phyloP scores from a whole-genome alignment of 2,113 vertebrate species.

The Nannospalax galili region DNA sequence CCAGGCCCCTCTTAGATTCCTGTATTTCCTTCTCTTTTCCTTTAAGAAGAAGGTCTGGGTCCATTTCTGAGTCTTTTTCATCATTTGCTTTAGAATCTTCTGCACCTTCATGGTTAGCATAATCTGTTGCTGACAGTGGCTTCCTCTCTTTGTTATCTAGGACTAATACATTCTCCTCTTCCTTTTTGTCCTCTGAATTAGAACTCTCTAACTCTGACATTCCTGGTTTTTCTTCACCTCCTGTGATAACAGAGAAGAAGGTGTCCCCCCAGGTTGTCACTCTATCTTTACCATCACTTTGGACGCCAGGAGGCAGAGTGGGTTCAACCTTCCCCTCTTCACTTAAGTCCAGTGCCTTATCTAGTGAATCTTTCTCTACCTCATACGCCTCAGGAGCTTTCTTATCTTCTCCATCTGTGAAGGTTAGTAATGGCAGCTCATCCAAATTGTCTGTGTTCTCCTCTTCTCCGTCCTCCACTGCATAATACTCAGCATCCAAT shows the following conservation, averaged over 20 bases:
- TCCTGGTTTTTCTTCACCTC: slow-evolving; percentile 68
- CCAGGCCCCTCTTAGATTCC: slow-evolving; percentile 21
- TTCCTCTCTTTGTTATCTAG: slow-evolving; percentile 68
- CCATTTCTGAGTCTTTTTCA: slow-evolving; percentile 44
- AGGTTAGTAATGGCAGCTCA: slow-evolving; percentile 85
- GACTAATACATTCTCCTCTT: slow-evolving; percentile 56
- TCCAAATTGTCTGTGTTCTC: slow-evolving; percentile 72
- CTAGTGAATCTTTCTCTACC: slow-evolving; percentile 35
- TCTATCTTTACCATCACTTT: slow-evolving; percentile 68
- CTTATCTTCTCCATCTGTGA: slow-evolving; percentile 66
- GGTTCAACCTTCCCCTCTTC: slow-evolving; percentile 36
- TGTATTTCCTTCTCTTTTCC: slow-evolving; percentile 22
- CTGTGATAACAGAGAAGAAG: slow-evolving; percentile 84
- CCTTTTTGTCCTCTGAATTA: slow-evolving; percentile 78
- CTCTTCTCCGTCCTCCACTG: slow-evolving; percentile 70
- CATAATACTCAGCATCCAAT: slow-evolving; percentile 61
- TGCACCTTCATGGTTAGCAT: slow-evolving; percentile 1
- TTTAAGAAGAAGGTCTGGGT: neutral
- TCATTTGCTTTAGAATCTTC: neutral
- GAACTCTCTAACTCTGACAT: slow-evolving; percentile 72
- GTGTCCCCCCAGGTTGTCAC: slow-evolving; percentile 82
- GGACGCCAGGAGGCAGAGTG: slow-evolving; percentile 52
- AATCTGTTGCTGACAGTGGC: neutral
- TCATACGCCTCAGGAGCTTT: neutral
- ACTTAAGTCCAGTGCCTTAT: slow-evolving; percentile 54